Conservation (phyloP, 1,140 invertebrate species). For the Homalodisca vitripennis region DNA sequence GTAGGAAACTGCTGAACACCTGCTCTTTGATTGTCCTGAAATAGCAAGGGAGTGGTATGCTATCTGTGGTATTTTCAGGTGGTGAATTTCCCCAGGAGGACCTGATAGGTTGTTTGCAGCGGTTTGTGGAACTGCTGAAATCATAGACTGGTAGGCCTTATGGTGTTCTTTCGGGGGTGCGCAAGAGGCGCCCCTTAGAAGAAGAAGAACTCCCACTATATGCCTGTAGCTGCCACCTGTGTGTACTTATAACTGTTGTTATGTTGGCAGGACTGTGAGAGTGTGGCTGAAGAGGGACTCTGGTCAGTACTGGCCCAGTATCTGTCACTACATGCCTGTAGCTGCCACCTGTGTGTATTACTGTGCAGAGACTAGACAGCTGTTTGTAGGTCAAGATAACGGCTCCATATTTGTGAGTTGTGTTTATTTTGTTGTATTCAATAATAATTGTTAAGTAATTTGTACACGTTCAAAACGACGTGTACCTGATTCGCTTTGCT, state of each 20-base stretch:
- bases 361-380: slow-evolving; percentile 74
- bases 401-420: slow-evolving; percentile 76
- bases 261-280: slow-evolving; percentile 85
- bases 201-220: slow-evolving; percentile 62
- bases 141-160: too few species aligned
- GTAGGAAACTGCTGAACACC: too few species aligned
- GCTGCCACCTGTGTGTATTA: slow-evolving; percentile 84
- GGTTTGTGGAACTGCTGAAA: too few species aligned
- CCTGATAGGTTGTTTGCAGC: too few species aligned
- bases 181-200: too few species aligned
- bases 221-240: slow-evolving; percentile 86
- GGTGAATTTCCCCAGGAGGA: too few species aligned
- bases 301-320: slow-evolving; percentile 99
- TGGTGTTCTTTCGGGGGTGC: too few species aligned
- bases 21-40: too few species aligned
- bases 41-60: not conserved
- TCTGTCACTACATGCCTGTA: slow-evolving; percentile 95
- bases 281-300: slow-evolving; percentile 97
- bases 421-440: too few species aligned
- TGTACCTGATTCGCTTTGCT: too few species aligned
- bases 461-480: too few species aligned
- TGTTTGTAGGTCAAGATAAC: slow-evolving; percentile 96
- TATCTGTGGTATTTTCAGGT: not conserved
- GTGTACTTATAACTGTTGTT: slow-evolving; percentile 67
- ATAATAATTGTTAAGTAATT: too few species aligned